These are phyloP conservation scores for Smutsia gigantea DNA, from an alignment of 2,797 vertebrate species.

Conservation along the genomic window DNA sequence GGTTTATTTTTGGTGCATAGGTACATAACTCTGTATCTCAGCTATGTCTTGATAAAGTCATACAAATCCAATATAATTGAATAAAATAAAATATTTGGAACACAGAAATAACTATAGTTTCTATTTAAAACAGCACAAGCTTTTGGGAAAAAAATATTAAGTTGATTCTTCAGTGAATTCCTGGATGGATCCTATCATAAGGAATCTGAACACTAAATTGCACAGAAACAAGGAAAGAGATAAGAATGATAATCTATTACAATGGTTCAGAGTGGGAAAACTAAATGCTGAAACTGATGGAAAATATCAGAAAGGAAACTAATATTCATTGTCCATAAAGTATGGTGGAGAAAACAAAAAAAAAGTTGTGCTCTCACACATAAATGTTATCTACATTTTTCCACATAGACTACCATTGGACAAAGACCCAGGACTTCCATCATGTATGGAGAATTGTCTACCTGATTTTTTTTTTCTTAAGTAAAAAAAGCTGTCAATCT, in stretches of 20 bases:
- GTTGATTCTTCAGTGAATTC: not conserved
- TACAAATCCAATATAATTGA: not conserved
- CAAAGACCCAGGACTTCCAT: not conserved
- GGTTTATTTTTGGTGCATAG: not conserved
- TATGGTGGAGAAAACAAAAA: not conserved
- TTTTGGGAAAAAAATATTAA: not conserved
- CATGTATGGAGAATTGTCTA: not conserved
- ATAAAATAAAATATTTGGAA: conserved; percentile 16
- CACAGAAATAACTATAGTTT: not conserved
- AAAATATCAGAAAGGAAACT: not conserved
- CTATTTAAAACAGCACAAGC: not conserved
- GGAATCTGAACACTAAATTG: not conserved
- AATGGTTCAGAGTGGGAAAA: not conserved
- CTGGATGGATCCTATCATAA: not conserved
- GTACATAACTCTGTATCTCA: not conserved
- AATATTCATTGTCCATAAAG: not conserved
- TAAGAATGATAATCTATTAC: not conserved
- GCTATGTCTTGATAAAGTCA: not conserved
- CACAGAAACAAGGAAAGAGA: not conserved
- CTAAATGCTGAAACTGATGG: not conserved
- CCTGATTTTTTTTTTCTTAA: not conserved
- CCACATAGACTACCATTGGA: not conserved
- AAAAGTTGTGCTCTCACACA: not conserved
- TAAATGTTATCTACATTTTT: not conserved
- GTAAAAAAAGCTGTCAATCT: not conserved